Base-by-base conservation (phyloP, 1,140 invertebrate species). In the Drosophila teissieri region DNA sequence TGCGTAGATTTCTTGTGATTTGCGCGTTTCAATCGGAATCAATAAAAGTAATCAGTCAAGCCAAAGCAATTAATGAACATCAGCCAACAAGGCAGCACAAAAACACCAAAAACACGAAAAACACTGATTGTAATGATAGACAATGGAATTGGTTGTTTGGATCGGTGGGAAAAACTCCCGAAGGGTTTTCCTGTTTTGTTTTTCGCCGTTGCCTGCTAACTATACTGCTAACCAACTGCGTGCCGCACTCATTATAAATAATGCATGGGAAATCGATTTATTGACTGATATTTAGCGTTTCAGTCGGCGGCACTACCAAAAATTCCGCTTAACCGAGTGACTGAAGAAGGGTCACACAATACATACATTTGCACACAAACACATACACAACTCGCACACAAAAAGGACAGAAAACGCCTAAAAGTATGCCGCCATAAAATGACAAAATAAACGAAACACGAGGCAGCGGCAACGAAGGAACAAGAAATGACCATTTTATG, bases 401-500 rank as follows among this genome's bases (percentile, higher is more conserved):
- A 45, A 78, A 70, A 53, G 45, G 56, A 36, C 64, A 39, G 12
- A 42, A 4, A 56, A 19, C 17, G 58, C 76, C 76, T 37, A 22
- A 78, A 89, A 83, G 65, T 76, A 73, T 83, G 79, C 79, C 64
- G 63, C 70, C 77, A 80, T 88, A 69, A 86, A 86, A 89, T 70
- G 80, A 89, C 63, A 78, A 75, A 84, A 80, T 70, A 79, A 62
- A 84, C 76, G 79, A 80, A 69, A 72, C 61, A 57, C 44, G 63
- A 74, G 45, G 34, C 19, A 27, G 14, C 51, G 12, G 45, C 49
- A 45, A 19, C 34, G 34, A 70, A n/a, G 64, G 46, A 51, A 72
- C 83, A 79, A 88, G 84, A 89, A 89, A 88, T 88, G 80, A 60
- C 72, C 76, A 89, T 88, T 89, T 88, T 88, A 89, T 88, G 84